These are phyloP conservation scores for Neosilurus hyrtlii DNA, from an alignment of 2,797 vertebrate genomes.

Conservation along the genomic window DNA sequence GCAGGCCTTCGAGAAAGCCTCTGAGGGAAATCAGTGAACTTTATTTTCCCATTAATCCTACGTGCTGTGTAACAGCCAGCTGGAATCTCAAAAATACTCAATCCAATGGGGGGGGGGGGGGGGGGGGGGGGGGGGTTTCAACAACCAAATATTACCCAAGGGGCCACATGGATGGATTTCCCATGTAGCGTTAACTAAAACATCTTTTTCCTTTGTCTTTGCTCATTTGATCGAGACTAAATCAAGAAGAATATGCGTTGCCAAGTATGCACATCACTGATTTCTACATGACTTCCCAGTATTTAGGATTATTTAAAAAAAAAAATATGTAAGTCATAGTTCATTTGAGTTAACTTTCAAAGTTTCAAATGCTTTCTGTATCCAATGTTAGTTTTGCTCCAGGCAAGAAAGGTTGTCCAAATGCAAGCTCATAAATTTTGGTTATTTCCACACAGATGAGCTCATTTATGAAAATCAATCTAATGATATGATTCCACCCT, in stretches of 20 bases:
- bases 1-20: neutral
- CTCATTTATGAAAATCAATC: slow-evolving; percentile 15
- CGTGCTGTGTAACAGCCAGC: neutral
- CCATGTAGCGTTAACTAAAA: neutral
- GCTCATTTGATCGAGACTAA: neutral
- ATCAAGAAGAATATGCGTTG: neutral
- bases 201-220: neutral
- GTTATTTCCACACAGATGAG: slow-evolving; percentile 32
- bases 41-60: slow-evolving; percentile 1
- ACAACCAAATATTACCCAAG: neutral
- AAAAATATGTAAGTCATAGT: neutral
- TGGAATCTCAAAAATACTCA: slow-evolving; percentile 5
- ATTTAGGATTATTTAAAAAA: neutral
- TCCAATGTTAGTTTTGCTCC: slow-evolving; percentile 19
- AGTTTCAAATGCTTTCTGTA: neutral
- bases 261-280: neutral
- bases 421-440: slow-evolving; percentile 21
- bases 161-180: neutral
- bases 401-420: neutral
- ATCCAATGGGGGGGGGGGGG: neutral
- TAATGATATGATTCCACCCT: neutral
- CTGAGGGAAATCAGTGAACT: slow-evolving; percentile 8
- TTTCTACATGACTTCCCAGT: neutral
- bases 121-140: no score
- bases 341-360: neutral